Evolutionary conservation across 2,113 vertebrate species (phyloP).

Genomic region (Phylloscopus whistleri): DNA sequence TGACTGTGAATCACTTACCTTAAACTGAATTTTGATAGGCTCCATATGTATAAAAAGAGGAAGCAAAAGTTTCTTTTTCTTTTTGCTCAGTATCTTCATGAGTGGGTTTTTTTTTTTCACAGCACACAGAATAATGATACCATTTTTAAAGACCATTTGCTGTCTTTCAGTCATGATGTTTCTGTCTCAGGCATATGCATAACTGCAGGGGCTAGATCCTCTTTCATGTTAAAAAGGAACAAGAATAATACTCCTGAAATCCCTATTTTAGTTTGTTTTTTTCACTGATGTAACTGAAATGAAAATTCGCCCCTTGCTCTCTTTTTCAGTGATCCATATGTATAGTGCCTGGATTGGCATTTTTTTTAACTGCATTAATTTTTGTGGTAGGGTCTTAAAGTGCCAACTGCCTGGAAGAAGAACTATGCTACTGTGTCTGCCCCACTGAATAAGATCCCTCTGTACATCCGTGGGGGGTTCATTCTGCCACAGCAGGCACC

Average conservation of each 20-base stretch:
- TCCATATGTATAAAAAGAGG: background rate
- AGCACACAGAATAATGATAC: background rate
- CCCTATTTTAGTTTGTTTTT: background rate
- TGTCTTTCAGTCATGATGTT: conserved; percentile 22
- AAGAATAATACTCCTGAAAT: background rate
- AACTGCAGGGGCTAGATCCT: background rate
- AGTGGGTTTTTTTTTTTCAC: background rate
- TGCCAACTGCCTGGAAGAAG: conserved; percentile 10
- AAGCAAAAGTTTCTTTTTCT: background rate
- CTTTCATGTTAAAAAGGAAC: background rate
- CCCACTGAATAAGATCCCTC: conserved; percentile 30
- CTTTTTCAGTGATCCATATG: background rate
- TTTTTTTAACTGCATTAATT: background rate
- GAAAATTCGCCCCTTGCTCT: background rate
- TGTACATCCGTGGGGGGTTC: conserved; percentile 55
- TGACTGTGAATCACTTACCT: conserved; percentile 39
- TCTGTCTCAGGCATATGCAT: background rate
- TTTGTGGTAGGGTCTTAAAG: background rate
- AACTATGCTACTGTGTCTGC: conserved; percentile 6
- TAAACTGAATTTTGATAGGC: conserved; percentile 7
- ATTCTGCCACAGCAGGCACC: conserved; percentile 43
- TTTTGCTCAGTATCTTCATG: conserved; percentile 1
- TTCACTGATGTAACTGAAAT: background rate
- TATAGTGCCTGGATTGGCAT: background rate
- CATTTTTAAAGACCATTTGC: conserved; percentile 3